These are phyloP conservation scores for Marronus borbonicus DNA, from an alignment of 2,888 invertebrate genomes.

Conservation along the genomic window DNA sequence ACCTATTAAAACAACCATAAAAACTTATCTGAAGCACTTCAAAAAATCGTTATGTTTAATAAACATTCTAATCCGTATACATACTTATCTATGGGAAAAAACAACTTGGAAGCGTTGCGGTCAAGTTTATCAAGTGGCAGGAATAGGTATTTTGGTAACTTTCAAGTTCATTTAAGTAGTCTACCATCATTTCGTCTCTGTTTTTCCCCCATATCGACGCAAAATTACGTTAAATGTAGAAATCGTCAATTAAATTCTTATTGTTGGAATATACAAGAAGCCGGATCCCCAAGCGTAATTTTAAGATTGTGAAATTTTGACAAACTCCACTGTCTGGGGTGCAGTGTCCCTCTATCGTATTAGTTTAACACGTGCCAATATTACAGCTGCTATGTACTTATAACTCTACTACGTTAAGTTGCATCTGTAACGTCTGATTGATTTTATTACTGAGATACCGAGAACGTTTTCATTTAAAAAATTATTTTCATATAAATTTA, in stretches of 20 bases:
- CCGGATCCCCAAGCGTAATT: constrained; percentile 9
- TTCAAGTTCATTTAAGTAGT: too few relatives aligned
- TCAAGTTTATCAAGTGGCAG: constrained; percentile 16
- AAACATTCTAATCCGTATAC: not conserved
- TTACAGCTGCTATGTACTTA: constrained; percentile 28
- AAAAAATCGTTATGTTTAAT: not conserved
- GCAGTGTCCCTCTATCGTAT: constrained; percentile 33
- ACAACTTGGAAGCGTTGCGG: not conserved
- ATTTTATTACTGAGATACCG: too few relatives aligned
- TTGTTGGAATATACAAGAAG: constrained; percentile 23
- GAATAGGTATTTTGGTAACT: not conserved
- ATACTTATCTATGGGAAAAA: constrained; percentile 17
- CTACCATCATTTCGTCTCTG: too few relatives aligned
- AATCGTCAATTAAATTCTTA: constrained; percentile 17
- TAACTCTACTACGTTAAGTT: constrained; percentile 10
- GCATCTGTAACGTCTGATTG: too few relatives aligned
- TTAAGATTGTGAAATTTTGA: constrained; percentile 46
- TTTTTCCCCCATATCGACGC: too few relatives aligned
- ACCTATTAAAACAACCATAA: not conserved
- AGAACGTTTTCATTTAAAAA: too few relatives aligned
- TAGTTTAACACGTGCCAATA: constrained; percentile 37
- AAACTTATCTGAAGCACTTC: not conserved
- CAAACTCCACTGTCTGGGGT: constrained; percentile 44
- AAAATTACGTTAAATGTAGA: not conserved
- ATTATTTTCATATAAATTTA: too few relatives aligned